phyloP scores from a whole-genome alignment of 2,888 invertebrate species.

The Limnephilus lunatus region DNA sequence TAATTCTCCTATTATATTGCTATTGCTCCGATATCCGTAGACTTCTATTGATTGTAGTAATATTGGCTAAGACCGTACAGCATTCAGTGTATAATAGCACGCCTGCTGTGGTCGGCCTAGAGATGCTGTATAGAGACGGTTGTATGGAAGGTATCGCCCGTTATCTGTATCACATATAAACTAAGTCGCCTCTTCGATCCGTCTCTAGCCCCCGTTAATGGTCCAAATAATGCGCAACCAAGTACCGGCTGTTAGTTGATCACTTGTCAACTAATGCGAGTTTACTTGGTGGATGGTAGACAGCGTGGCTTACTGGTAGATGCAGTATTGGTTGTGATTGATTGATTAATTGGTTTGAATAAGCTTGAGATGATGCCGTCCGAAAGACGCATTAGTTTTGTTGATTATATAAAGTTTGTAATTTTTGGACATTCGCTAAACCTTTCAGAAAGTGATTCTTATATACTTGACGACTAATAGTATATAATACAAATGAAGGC shows the following conservation, averaged over 20 bases:
- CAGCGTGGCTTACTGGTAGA: background rate
- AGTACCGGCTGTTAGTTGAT: background rate
- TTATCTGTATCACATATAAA: slow-evolving; percentile 2
- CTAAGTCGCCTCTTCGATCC: background rate
- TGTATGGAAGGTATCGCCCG: background rate
- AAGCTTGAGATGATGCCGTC: background rate
- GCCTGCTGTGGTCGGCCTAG: background rate
- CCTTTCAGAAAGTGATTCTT: too few species aligned
- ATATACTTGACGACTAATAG: too few species aligned
- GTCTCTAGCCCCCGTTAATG: background rate
- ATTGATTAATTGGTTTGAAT: background rate
- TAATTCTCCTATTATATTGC: background rate
- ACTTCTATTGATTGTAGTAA: background rate
- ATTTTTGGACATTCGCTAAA: too few species aligned
- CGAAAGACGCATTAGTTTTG: background rate
- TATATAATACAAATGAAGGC: too few species aligned
- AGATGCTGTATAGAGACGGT: background rate
- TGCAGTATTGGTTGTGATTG: background rate
- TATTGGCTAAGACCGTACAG: background rate
- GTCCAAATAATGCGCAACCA: background rate
- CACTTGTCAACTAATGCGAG: background rate
- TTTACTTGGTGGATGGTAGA: background rate
- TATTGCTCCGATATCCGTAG: background rate
- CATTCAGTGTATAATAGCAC: background rate
- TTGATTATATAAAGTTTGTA: background rate